Conservation (phyloP, 2,797 vertebrate species). For the Oreochromis mossambicus region DNA sequence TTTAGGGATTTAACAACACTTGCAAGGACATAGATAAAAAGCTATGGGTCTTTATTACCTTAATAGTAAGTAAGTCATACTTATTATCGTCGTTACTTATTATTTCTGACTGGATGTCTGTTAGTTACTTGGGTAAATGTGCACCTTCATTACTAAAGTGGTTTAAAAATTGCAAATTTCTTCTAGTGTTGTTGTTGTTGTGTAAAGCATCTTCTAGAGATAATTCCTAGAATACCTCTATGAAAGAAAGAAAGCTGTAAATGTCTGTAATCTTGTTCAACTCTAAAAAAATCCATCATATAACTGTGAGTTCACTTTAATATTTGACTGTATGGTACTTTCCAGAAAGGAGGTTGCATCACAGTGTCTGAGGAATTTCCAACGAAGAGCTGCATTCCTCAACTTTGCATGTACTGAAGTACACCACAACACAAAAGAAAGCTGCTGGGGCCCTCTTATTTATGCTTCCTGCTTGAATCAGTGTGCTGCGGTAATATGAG, state of each 20-base stretch:
- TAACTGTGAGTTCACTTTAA: not conserved
- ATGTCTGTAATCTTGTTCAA: not conserved
- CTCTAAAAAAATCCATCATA: not conserved
- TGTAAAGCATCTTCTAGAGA: not conserved
- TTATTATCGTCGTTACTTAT: no score
- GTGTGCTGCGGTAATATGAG: not conserved
- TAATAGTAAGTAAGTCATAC: no score
- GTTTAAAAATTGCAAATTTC: no score
- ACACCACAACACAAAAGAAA: not conserved
- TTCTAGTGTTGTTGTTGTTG: not conserved
- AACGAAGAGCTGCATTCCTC: not conserved
- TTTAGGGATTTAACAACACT: not conserved
- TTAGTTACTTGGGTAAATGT: no score
- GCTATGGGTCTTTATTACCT: no score
- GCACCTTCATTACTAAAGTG: no score
- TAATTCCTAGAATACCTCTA: not conserved
- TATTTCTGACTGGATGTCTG: no score
- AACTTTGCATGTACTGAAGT: not conserved
- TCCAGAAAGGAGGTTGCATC: not conserved
- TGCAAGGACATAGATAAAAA: not conserved
- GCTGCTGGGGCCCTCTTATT: not conserved
- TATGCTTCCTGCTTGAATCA: not conserved
- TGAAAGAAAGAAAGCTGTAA: not conserved
- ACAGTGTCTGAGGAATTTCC: not conserved
- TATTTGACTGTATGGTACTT: not conserved